phyloP scores from a whole-genome alignment of 2,113 vertebrate species.

The Dasypus novemcinctus region DNA sequence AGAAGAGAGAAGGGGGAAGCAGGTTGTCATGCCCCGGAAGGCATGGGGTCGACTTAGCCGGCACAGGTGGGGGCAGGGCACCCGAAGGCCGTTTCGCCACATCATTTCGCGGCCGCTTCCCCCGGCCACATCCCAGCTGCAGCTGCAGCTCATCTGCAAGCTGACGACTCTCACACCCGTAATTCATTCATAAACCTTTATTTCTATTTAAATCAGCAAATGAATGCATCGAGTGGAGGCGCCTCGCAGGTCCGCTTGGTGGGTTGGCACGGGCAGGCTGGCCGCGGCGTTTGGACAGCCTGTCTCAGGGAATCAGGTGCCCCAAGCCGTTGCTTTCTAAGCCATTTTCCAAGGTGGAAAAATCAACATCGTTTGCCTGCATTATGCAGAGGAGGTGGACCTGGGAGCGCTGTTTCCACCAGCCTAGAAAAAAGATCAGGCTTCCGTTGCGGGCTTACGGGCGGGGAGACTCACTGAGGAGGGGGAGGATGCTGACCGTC shows the following conservation, averaged over 20 bases:
- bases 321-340: not conserved
- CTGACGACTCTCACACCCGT: not conserved
- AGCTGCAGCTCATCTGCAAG: not conserved
- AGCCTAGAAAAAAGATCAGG: not conserved
- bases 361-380: not conserved
- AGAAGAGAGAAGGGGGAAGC: not conserved
- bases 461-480: not conserved
- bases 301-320: not conserved
- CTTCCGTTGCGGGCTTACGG: not conserved
- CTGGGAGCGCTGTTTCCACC: not conserved
- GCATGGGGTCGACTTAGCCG: not conserved
- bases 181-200: constrained; percentile 45
- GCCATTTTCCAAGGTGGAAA: not conserved
- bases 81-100: not conserved
- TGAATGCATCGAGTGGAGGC: not conserved
- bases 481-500: not conserved
- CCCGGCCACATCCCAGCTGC: constrained; percentile 23
- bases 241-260: not conserved
- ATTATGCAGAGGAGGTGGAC: not conserved
- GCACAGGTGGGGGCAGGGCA: not conserved
- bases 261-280: not conserved
- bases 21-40: rapidly evolving
- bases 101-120: rapidly evolving
- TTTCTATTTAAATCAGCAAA: constrained; percentile 53
- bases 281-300: not conserved